Evolutionary conservation across 2,113 vertebrate genomes (phyloP), one percentile per base, ranked within the genome.

Genomic region (Eublepharis macularius): DNA sequence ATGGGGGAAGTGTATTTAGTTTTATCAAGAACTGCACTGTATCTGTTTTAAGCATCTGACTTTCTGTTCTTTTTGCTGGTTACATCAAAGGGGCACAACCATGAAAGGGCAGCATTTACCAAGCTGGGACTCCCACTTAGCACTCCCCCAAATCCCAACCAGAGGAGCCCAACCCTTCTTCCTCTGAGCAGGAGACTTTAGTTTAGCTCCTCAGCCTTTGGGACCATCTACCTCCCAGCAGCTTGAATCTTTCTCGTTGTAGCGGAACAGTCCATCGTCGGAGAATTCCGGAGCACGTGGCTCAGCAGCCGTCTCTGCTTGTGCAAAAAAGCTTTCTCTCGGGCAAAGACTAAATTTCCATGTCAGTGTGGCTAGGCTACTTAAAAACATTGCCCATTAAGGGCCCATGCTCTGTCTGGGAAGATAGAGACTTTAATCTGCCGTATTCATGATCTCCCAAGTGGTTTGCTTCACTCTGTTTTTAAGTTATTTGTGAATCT

Each of bases 81-180:
- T 84, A 82, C 51, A 77, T 80, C 70, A 34, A 29, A 68, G 29
- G 41, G 81, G 72, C n/a, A 60, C 76, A 86, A 73, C 78, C 65
- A 21, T 12, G 49, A 74, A 51, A 86, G 86, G 89, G 88, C 88
- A 91, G 89, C 84, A 87, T 91, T 93, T 90, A 86, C 47, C 14
- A 45, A 79, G 70, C n/a, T 76, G 87, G 60, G 24, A 73, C 54
- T 78, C 87, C 74, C 87, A 26, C 65, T 39, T 36, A 79, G 57
- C 26, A 86, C 47, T 36, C 12, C 69, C 66, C 6, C 41, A n/a
- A n/a, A n/a, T 24, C 43, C 21, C 21, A 32, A 51, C 43, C 7
- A 45, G 60, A 54, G 82, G n/a, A 29, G 6, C 70, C 34, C 8
- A 43, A 1, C 26, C 19, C 45, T 1, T 0, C n/a, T 49, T 85